These are phyloP conservation scores for Sanderia malayensis DNA, from an alignment of 30 jellyfish, hydroid and myxozoan genomes.

Conservation along the genomic window DNA sequence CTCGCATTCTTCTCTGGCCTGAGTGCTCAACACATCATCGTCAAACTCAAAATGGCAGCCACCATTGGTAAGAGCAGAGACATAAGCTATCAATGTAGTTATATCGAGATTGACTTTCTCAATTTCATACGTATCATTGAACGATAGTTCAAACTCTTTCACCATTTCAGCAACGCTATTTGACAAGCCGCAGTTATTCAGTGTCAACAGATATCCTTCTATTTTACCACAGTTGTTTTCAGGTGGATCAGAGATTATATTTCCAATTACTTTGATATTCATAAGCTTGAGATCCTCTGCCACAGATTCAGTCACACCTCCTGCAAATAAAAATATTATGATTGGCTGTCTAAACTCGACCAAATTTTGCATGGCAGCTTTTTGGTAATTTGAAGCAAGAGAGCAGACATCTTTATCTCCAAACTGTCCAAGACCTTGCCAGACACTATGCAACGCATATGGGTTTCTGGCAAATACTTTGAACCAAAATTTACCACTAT, in stretches of 20 bases:
- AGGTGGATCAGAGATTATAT: conserved; percentile 61
- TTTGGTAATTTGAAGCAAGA: conserved; percentile 50
- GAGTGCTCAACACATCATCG: conserved; percentile 58
- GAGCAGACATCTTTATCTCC: conserved; percentile 73
- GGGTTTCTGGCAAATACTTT: conserved; percentile 89
- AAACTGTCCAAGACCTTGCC: conserved; percentile 89
- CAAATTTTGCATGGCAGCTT: conserved; percentile 54
- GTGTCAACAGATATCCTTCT: not conserved
- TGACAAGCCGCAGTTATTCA: not conserved
- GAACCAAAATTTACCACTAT: conserved; percentile 68
- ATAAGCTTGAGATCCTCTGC: conserved; percentile 48
- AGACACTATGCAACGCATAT: conserved; percentile 57
- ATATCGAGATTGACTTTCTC: conserved; percentile 72
- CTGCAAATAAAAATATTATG: conserved; percentile 55
- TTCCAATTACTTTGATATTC: conserved; percentile 56
- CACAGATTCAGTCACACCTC: conserved; percentile 73
- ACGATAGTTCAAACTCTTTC: not conserved
- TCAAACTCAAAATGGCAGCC: conserved; percentile 38
- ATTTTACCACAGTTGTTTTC: not conserved
- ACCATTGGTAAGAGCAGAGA: conserved; percentile 80
- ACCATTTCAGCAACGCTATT: conserved; percentile 5
- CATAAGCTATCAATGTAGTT: conserved; percentile 72
- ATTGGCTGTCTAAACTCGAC: conserved; percentile 50
- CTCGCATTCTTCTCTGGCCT: conserved; percentile 72
- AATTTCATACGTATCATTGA: conserved; percentile 7